phyloP scores from a whole-genome alignment of 2,797 vertebrate genomes.

The Decapterus maruadsi region DNA sequence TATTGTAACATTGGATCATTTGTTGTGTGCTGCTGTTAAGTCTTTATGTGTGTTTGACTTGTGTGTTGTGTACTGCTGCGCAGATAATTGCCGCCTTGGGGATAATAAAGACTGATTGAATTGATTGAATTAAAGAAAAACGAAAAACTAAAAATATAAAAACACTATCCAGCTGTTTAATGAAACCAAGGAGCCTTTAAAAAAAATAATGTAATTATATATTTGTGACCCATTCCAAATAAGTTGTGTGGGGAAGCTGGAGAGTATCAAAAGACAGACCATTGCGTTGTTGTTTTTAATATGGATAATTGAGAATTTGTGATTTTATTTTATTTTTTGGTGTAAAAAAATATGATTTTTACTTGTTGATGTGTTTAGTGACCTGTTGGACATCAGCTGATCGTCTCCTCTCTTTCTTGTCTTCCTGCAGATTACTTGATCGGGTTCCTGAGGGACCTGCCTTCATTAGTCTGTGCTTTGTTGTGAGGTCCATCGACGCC shows the following conservation, averaged over 20 bases:
- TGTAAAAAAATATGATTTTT: not conserved
- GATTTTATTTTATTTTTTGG: not conserved
- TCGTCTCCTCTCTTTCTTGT: not conserved
- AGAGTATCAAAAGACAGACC: not conserved
- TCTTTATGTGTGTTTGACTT: no score
- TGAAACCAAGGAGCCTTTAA: no score
- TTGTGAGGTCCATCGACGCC: constrained; percentile 91
- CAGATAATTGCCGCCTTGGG: no score
- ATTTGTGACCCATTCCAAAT: not conserved
- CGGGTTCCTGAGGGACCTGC: constrained; percentile 82
- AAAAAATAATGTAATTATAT: not conserved
- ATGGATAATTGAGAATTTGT: not conserved
- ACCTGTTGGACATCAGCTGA: not conserved
- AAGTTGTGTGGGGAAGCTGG: not conserved
- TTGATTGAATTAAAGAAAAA: no score
- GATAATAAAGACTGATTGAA: no score
- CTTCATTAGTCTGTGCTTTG: constrained; percentile 92
- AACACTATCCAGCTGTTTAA: not conserved
- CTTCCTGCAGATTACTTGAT: constrained; percentile 88
- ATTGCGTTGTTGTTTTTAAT: not conserved
- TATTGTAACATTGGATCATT: no score
- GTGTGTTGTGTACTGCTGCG: no score
- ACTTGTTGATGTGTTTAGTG: not conserved
- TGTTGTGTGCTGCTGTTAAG: no score
- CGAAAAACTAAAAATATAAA: no score